Evolutionary conservation across 2,888 invertebrate genomes (phyloP), one percentile per base, ranked within the genome.

Genomic region (Andrena haemorrhoa): DNA sequence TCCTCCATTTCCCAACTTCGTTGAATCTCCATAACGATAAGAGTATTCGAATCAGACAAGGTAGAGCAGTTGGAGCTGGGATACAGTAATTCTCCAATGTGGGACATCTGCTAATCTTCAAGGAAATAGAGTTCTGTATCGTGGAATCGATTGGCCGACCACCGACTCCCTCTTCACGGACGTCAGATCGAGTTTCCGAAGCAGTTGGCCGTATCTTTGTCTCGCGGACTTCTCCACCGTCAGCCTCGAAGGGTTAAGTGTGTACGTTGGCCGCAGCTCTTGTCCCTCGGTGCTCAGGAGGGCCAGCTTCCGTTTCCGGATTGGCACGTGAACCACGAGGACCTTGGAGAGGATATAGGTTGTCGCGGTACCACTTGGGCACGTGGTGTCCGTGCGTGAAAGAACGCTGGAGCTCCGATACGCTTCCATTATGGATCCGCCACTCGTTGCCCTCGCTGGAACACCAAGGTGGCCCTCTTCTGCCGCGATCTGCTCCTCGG

Each of bases 251-350:
- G 93, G 93, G 92, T 92, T 93, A 92, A 92, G 90, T 49, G 63
- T 20, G 41, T 88, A 83, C 79, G 82, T 86, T 71, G 76, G 82
- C 75, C 74, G 74, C 86, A 75, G 82, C 88, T 85, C 83, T 77
- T 79, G 85, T 84, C 83, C 79, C 78, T 85, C 83, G 66, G 73
- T 73, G 71, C 63, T 72, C 64, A 82, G 86, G 88, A 93, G 92
- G 88, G 90, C 89, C 87, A 82, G 88, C 91, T 93, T 93, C 93
- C 93, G 93, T 88, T 93, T 93, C 93, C 93, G 93, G 92, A 92
- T 92, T 91, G 92, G 89, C 89, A 90, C 89, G 90, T 88, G 90
- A 89, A 86, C 87, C 73, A 78, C 61, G 87, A 89, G 90, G 89
- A 89, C 86, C 83, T 86, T 88, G 86, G 89, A 91, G 91, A 90